phyloP scores from a whole-genome alignment of 2,113 vertebrate genomes.

The Micronisus gabar region DNA sequence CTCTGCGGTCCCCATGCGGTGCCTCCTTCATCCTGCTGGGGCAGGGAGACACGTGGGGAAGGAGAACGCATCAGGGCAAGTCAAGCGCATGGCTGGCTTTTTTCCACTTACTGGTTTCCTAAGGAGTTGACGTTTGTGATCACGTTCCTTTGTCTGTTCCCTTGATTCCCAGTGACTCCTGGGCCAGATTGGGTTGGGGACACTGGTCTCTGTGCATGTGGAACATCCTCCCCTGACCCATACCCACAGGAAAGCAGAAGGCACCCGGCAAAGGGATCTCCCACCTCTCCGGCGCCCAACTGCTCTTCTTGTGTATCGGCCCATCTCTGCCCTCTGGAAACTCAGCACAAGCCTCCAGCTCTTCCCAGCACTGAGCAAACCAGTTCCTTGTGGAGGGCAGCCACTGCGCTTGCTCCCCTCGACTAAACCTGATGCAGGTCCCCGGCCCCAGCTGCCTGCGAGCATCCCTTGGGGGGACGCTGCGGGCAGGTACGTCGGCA shows the following conservation, averaged over 20 bases:
- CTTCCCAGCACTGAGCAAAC: background rate
- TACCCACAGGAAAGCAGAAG: background rate
- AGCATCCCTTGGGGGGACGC: background rate
- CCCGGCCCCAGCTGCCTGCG: background rate
- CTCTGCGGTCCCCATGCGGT: fast-evolving
- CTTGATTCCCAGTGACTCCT: background rate
- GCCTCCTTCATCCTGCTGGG: background rate
- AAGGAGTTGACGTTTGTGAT: background rate
- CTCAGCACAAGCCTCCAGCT: background rate
- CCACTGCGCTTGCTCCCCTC: fast-evolving
- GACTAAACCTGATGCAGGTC: background rate
- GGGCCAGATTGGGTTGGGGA: background rate
- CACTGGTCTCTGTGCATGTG: fast-evolving
- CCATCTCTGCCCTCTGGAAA: background rate
- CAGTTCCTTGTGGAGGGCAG: background rate
- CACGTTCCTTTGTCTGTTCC: background rate
- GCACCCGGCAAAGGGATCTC: background rate
- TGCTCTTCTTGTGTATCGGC: background rate
- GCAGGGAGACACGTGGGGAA: fast-evolving
- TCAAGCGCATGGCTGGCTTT: background rate
- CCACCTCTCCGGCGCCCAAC: fast-evolving
- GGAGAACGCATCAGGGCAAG: no score
- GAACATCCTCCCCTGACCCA: background rate
- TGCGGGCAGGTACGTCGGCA: fast-evolving
- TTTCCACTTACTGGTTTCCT: background rate